These are phyloP conservation scores for Plebejus anna DNA, from an alignment of 2,888 invertebrate genomes.

Conservation along the genomic window DNA sequence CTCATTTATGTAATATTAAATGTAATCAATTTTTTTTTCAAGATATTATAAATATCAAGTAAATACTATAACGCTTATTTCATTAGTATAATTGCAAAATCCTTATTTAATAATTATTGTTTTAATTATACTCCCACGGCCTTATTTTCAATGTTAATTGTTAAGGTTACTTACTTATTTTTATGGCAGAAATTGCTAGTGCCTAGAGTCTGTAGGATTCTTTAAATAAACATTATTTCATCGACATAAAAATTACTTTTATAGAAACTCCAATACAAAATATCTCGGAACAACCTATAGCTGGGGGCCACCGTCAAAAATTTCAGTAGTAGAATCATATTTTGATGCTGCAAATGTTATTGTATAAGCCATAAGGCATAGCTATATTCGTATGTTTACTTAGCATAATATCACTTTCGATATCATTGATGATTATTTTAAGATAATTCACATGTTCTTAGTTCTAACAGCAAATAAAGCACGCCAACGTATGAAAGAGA, in stretches of 20 bases:
- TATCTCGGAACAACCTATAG: too few species aligned
- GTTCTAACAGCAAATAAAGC: neutral
- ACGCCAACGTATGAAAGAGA: neutral
- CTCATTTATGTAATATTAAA: too few species aligned
- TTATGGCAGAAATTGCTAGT: neutral
- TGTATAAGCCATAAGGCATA: neutral
- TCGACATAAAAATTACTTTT: too few species aligned
- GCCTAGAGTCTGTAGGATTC: neutral
- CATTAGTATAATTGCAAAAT: constrained; percentile 9
- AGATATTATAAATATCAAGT: neutral
- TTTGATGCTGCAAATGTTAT: too few species aligned
- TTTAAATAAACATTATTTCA: neutral
- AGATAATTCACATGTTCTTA: neutral
- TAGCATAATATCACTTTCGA: too few species aligned
- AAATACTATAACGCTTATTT: neutral
- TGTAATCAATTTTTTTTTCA: neutral
- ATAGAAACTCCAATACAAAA: too few species aligned
- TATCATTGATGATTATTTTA: neutral
- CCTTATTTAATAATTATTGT: neutral
- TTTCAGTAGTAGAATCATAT: too few species aligned
- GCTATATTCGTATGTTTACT: neutral
- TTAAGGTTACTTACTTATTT: constrained; percentile 18
- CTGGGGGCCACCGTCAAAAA: too few species aligned
- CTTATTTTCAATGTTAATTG: constrained; percentile 13
- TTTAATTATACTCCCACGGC: constrained; percentile 8